These are phyloP conservation scores for Lycopodina hypogea DNA, from an alignment of 37 sponge, comb jelly and placozoan species.

Conservation along the genomic window DNA sequence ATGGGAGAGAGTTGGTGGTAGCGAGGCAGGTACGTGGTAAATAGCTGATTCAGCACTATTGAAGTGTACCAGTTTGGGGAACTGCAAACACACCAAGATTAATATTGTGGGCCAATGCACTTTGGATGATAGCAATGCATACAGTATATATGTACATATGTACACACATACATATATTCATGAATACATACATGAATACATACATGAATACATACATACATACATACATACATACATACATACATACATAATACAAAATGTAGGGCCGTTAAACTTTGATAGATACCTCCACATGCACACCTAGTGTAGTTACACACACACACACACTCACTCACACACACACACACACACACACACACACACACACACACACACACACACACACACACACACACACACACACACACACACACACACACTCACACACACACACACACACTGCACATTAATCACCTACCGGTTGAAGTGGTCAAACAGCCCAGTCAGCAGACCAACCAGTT, in stretches of 20 bases:
- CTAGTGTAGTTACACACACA: slow-evolving; percentile 15
- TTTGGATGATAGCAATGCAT: too few species aligned
- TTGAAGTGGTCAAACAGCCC: slow-evolving; percentile 24
- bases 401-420: slow-evolving; percentile 40
- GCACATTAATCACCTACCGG: slow-evolving; percentile 13
- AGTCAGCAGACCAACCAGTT: neutral
- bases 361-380: too few species aligned
- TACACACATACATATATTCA: too few species aligned
- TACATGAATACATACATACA: neutral
- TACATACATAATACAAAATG: slow-evolving; percentile 30
- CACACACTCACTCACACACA: neutral
- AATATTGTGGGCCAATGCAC: too few species aligned
- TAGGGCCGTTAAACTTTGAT: slow-evolving; percentile 17
- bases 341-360: too few species aligned
- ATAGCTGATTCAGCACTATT: slow-evolving; percentile 16
- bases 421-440: slow-evolving; percentile 22
- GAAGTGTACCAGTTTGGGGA: slow-evolving; percentile 18
- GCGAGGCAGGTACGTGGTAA: neutral
- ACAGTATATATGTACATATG: neutral
- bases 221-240: slow-evolving; percentile 11
- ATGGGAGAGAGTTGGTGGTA: neutral
- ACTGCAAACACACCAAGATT: too few species aligned
- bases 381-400: neutral
- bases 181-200: too few species aligned
- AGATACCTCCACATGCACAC: slow-evolving; percentile 41